These are phyloP conservation scores for Muraenolepis orangiensis DNA, from an alignment of 2,797 vertebrate genomes.

Conservation along the genomic window DNA sequence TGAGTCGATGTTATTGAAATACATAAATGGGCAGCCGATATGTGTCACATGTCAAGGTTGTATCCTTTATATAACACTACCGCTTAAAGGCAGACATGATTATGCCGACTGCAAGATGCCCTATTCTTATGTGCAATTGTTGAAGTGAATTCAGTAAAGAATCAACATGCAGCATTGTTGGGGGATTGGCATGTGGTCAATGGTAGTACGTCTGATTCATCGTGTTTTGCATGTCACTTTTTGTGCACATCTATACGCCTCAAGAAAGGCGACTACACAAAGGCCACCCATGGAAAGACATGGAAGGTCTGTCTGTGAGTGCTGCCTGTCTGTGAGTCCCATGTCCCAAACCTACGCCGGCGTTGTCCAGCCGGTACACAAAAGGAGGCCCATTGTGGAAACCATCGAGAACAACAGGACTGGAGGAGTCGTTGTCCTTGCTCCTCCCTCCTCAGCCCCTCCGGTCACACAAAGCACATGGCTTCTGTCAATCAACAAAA, in stretches of 20 bases:
- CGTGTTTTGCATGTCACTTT: constrained; percentile 22
- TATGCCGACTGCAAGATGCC: neutral
- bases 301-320: constrained; percentile 29
- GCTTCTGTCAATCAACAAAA: constrained; percentile 58
- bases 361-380: constrained; percentile 38
- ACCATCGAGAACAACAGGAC: constrained; percentile 58
- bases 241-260: neutral
- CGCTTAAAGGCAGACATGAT: neutral
- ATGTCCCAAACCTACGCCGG: constrained; percentile 45
- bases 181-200: neutral
- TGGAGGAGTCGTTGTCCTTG: constrained; percentile 51
- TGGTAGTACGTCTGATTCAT: neutral
- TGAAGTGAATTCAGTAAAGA: too few species aligned
- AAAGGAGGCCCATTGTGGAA: constrained; percentile 61
- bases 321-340: constrained; percentile 40
- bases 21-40: neutral
- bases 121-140: neutral
- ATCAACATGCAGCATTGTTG: neutral
- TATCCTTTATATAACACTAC: neutral
- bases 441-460: constrained; percentile 47
- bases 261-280: constrained; percentile 3
- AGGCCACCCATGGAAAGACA: constrained; percentile 69
- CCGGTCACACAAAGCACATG: constrained; percentile 57
- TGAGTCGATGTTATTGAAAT: neutral
- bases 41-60: neutral